Percentiles rank a stretch among this genome's conserved stretches.
Conservation (phyloP, 2,113 vertebrate genomes). For the Nycticebus coucang region DNA sequence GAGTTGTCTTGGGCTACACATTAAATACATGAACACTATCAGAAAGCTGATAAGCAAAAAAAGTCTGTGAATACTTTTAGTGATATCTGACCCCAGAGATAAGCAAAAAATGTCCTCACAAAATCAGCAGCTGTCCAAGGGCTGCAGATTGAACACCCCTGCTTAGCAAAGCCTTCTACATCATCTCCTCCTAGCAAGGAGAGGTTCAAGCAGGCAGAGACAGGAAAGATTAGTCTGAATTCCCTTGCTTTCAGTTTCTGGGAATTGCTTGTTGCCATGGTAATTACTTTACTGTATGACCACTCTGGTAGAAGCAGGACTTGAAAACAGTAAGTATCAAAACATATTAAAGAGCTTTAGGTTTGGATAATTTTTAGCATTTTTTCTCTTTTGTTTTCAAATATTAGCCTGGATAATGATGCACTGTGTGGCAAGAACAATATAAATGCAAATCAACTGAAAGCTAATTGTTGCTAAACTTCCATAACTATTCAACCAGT, state of each 20-base stretch:
- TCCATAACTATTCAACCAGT: not conserved
- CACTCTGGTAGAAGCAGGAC: not conserved
- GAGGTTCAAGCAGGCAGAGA: not conserved
- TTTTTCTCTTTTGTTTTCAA: constrained; percentile 21
- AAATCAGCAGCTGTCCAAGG: no score
- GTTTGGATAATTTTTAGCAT: not conserved
- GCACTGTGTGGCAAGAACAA: not conserved
- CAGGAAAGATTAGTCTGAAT: not conserved
- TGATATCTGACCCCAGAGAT: no score
- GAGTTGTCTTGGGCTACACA: no score
- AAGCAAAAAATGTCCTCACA: no score
- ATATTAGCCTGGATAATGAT: not conserved
- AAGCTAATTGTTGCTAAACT: not conserved
- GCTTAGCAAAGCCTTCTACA: not conserved
- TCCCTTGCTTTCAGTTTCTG: not conserved
- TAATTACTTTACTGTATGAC: not conserved
- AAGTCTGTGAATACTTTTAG: no score
- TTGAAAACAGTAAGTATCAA: not conserved
- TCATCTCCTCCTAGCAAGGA: not conserved
- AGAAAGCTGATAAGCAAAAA: no score
- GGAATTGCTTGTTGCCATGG: not conserved
- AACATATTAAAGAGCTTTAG: not conserved
- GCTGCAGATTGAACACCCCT: no score
- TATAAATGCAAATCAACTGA: not conserved
- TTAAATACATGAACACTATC: no score